Conservation (phyloP, 2,113 vertebrate species). For the Psammodynastes pulverulentus region DNA sequence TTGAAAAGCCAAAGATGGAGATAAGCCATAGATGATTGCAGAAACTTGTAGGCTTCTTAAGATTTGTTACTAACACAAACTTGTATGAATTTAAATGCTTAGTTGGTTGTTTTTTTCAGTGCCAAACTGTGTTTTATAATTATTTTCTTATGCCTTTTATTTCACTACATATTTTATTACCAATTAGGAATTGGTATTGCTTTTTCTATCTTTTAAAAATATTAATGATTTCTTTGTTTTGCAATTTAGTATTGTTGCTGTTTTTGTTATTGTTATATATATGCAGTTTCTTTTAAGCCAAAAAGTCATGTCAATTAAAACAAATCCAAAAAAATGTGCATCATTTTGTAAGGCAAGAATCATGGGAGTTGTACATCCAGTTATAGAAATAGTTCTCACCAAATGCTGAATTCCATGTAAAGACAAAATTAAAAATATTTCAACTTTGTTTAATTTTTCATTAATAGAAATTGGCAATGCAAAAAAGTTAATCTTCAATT, state of each 20-base stretch:
- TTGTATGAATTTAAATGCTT: background rate
- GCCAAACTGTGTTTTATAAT: background rate
- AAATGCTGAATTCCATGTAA: background rate
- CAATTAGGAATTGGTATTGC: no score
- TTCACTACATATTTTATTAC: no score
- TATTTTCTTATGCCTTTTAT: no score
- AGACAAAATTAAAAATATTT: slow-evolving; percentile 5
- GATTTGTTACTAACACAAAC: background rate
- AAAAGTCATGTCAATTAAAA: background rate
- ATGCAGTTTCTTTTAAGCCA: background rate
- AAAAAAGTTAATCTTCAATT: background rate
- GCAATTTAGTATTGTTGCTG: no score
- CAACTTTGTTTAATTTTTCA: background rate
- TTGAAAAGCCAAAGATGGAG: background rate
- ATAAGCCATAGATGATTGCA: background rate
- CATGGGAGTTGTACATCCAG: background rate
- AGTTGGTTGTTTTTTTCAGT: background rate
- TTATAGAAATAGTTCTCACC: background rate
- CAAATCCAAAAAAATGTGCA: background rate
- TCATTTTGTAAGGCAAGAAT: background rate
- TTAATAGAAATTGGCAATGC: background rate
- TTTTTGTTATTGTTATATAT: no score
- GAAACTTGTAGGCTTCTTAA: background rate
- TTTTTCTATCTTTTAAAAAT: no score
- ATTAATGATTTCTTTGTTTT: no score